These are phyloP conservation scores for Parnassius glacialis DNA, from an alignment of 2,888 invertebrate genomes.

Conservation along the genomic window DNA sequence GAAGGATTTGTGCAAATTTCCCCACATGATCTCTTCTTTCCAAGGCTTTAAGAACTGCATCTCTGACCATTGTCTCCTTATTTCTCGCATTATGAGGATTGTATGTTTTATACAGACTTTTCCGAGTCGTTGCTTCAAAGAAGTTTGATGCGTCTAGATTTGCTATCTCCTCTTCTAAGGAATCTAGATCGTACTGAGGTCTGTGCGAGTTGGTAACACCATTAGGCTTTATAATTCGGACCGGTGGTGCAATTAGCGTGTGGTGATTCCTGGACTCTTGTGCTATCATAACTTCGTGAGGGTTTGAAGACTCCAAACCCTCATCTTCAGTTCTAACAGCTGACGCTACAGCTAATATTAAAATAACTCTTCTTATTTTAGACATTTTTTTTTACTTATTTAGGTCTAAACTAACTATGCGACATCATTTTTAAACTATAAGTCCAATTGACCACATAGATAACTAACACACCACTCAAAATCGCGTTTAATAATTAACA, in stretches of 20 bases:
- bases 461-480: constrained; percentile 22
- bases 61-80: constrained; percentile 74
- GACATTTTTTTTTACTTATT: constrained; percentile 44
- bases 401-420: constrained; percentile 13
- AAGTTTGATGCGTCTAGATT: constrained; percentile 51
- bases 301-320: constrained; percentile 60
- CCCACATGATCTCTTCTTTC: constrained; percentile 81
- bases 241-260: constrained; percentile 59
- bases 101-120: constrained; percentile 50
- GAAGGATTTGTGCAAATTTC: constrained; percentile 83
- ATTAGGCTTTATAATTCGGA: constrained; percentile 53
- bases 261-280: constrained; percentile 70
- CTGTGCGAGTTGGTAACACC: constrained; percentile 72
- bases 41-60: constrained; percentile 79
- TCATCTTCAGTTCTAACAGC: constrained; percentile 49
- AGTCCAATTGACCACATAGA: constrained; percentile 10
- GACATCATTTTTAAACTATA: constrained; percentile 17
- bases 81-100: constrained; percentile 52
- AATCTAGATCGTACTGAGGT: constrained; percentile 71
- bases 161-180: constrained; percentile 48
- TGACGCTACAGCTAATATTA: constrained; percentile 38
- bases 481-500: constrained; percentile 28
- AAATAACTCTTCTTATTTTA: constrained; percentile 37
- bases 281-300: constrained; percentile 70
- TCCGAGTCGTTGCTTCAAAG: constrained; percentile 45